Base-by-base conservation (phyloP, 2,113 vertebrate species). In the Ctenodactylus gundi region DNA sequence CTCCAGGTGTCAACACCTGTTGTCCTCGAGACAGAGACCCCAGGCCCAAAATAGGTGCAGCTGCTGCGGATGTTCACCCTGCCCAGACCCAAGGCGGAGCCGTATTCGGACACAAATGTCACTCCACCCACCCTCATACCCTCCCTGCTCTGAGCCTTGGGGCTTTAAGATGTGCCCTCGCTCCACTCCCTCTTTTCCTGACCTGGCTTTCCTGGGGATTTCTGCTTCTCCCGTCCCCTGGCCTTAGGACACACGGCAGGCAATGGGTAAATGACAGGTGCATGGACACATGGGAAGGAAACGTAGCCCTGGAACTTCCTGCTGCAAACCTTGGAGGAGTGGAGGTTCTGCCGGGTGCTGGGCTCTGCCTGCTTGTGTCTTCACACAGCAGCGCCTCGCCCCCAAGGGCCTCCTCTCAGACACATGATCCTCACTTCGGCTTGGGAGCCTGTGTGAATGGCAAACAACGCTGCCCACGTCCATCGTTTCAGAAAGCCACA, bases 1-100 rank as follows among this genome's bases (percentile, higher is more conserved):
- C 55, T 29, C 77, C 15, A 29, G 25, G 53, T 62, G 64, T 53
- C 31, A 49, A 39, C 84, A 93, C 76, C 93, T 96, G 95, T 57
- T 88, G n/a, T 29, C 58, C 34, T 25, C 1, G 9, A 58, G 41
- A 80, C 75, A 11, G 73, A 91, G 90, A 91, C 76, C 88, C 81
- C 87, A 80, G 90, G 82, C 93, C 78, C 90, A 53, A 68, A 93
- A 96, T 73, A 96, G 92, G 34, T 1, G 3, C 94, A 96, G 95
- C 87, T 95, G 94, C 81, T 46, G 0, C 1, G 1, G 44, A 27
- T 8, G 41, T 41, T 23, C 7, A 8, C 34, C 49, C 49, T 3
- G 0, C 13, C 46, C 39, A 1, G 14, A 4, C 64, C 85, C 14
- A 29, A 87, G 81, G 36, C 65, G 18, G 34, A 21, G 0, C 80